Evolutionary conservation across 2,113 vertebrate species (phyloP).

Genomic region (Sula dactylatra): DNA sequence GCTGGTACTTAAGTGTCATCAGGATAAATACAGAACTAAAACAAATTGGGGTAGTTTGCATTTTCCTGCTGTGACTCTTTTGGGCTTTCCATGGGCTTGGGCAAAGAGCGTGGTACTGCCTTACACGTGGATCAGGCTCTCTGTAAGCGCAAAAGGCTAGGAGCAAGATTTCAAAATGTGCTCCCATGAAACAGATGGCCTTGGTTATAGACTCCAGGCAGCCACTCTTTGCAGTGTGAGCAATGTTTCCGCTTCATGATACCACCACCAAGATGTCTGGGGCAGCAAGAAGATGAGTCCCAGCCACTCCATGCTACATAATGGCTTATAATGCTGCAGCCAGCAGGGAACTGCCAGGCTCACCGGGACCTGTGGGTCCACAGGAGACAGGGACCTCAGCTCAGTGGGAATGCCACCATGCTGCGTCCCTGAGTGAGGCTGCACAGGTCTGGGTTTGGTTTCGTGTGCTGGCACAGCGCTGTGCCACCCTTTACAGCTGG

Average conservation of each 20-base stretch:
- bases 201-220: background rate
- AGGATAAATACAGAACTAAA: background rate
- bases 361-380: accelerated
- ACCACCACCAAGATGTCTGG: background rate
- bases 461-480: background rate
- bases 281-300: background rate
- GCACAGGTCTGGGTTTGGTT: background rate
- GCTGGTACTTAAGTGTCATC: background rate
- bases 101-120: background rate
- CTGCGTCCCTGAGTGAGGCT: background rate
- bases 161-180: background rate
- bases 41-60: background rate
- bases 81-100: background rate
- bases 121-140: accelerated
- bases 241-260: accelerated
- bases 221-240: background rate
- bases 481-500: background rate
- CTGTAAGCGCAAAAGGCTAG: accelerated
- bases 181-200: background rate
- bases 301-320: background rate
- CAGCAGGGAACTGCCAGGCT: background rate
- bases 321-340: accelerated
- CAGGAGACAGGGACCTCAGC: background rate
- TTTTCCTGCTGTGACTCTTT: background rate
- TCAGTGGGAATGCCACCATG: background rate